Conservation (phyloP, 64 coral and sea anemone species). For the Stichodactyla helianthus region DNA sequence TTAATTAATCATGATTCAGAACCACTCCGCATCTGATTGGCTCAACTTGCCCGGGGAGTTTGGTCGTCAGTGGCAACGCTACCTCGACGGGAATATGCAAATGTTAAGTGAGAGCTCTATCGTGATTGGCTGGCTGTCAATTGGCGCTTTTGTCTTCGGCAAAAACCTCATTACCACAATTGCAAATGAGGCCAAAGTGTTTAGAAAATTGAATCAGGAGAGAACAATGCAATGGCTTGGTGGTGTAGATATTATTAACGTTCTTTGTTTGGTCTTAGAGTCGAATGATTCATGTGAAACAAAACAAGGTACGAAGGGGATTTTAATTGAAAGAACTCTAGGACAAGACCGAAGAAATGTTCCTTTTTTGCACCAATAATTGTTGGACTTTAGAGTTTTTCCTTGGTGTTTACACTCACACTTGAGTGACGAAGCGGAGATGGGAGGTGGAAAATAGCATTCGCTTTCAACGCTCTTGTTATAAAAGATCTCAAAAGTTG, state of each 20-base stretch:
- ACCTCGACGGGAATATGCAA: conserved; percentile 92
- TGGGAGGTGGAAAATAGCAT: too few species aligned
- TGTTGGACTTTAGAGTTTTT: neutral
- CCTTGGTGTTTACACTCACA: too few species aligned
- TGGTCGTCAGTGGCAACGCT: conserved; percentile 64
- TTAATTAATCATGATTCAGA: conserved; percentile 98
- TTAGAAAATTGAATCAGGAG: conserved; percentile 88
- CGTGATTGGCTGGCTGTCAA: conserved; percentile 77
- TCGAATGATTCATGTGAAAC: neutral
- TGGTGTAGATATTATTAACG: neutral
- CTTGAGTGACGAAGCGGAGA: too few species aligned
- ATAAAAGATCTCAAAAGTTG: too few species aligned
- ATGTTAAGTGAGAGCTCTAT: conserved; percentile 46
- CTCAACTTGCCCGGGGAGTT: conserved; percentile 32
- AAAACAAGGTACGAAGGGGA: neutral
- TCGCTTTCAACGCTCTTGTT: too few species aligned
- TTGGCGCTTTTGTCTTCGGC: conserved; percentile 74
- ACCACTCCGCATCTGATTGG: conserved; percentile 73
- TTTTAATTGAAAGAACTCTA: neutral
- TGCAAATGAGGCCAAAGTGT: conserved; percentile 91
- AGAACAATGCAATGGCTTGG: conserved; percentile 51
- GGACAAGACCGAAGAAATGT: neutral
- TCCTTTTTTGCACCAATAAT: neutral
- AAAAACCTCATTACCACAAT: conserved; percentile 99
- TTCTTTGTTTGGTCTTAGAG: conserved; percentile 9